A percentile compares a stretch with the other conserved stretches of the same genome.
phyloP scores from a whole-genome alignment of 2,888 invertebrate species.

The Unio delphinus region DNA sequence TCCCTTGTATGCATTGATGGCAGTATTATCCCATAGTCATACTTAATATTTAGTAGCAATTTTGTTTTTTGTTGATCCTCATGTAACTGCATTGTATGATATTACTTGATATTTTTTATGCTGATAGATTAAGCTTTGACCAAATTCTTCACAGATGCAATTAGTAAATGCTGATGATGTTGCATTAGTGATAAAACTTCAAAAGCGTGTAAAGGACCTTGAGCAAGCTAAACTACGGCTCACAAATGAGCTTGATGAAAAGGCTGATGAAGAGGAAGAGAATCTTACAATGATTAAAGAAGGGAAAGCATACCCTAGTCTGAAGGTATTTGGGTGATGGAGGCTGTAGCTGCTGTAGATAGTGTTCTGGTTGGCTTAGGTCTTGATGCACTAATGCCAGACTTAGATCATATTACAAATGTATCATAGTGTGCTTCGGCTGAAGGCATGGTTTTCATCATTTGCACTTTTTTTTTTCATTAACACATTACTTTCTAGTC shows the following conservation, averaged over 20 bases:
- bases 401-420: not conserved
- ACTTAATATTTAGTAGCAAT: too few species aligned
- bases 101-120: not conserved
- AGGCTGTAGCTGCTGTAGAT: not conserved
- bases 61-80: too few species aligned
- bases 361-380: not conserved
- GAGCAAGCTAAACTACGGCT: conserved; percentile 80
- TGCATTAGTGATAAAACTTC: conserved; percentile 83
- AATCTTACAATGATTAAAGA: conserved; percentile 9
- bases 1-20: too few species aligned
- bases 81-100: not conserved
- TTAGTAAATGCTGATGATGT: conserved; percentile 68
- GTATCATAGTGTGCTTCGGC: not conserved
- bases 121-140: not conserved
- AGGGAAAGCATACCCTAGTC: conserved; percentile 33
- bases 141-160: conserved; percentile 34
- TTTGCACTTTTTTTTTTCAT: too few species aligned
- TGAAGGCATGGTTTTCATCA: not conserved
- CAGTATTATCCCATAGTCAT: too few species aligned
- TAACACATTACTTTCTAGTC: too few species aligned
- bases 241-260: conserved; percentile 82
- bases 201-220: conserved; percentile 73
- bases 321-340: conserved; percentile 33
- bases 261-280: conserved; percentile 74
- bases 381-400: not conserved